A percentile compares a stretch with the other conserved stretches of the same genome.
Conservation (phyloP, 2,113 vertebrate genomes). For the Ochotona curzoniae region DNA sequence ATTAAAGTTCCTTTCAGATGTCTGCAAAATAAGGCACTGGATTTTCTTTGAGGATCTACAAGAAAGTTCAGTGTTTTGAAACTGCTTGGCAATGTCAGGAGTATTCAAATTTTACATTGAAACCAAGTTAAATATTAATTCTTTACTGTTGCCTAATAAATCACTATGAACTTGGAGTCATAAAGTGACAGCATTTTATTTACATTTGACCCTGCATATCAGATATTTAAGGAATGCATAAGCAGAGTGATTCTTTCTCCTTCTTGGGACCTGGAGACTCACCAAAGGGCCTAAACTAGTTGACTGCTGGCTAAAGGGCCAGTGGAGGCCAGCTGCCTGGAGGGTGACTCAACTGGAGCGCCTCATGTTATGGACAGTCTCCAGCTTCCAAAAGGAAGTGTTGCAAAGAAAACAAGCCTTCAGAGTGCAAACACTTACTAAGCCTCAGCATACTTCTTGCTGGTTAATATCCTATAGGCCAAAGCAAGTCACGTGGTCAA, state of each 20-base stretch:
- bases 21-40: background rate
- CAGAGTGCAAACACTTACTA: background rate
- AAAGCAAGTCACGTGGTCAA: slow-evolving; percentile 5
- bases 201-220: background rate
- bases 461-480: background rate
- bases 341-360: background rate
- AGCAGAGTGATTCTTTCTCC: background rate
- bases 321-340: background rate
- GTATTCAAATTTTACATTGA: background rate
- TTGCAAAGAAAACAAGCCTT: background rate
- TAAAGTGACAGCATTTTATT: background rate
- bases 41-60: background rate
- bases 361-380: background rate
- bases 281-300: background rate
- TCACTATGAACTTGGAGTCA: background rate
- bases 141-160: background rate
- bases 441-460: background rate
- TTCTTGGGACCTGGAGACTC: background rate
- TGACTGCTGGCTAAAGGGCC: background rate
- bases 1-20: background rate
- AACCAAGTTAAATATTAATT: background rate
- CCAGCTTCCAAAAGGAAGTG: background rate
- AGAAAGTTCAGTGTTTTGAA: slow-evolving; percentile 29
- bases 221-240: background rate
- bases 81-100: background rate